Evolutionary conservation across 92 coral and sea anemone genomes (phyloP).

Genomic region (Siderastrea radians): DNA sequence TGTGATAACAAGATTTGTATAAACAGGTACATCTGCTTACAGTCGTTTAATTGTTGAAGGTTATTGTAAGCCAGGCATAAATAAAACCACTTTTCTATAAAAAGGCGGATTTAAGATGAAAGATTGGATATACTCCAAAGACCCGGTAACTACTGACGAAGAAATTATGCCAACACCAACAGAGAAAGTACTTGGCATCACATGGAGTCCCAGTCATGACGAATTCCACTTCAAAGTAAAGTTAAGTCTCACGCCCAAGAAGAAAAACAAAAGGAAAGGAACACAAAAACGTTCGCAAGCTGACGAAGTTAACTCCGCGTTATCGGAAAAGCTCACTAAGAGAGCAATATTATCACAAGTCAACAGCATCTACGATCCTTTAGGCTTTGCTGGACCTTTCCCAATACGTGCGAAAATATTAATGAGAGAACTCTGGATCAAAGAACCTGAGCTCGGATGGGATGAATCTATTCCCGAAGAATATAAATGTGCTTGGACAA

Average conservation of each 20-base stretch:
- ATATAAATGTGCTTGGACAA: constrained; percentile 30
- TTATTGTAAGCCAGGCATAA: too few species aligned
- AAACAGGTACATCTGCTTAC: too few species aligned
- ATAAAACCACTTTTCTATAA: too few species aligned
- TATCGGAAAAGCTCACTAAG: too few species aligned
- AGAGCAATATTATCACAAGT: too few species aligned
- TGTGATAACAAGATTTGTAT: too few species aligned
- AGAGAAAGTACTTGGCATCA: background rate
- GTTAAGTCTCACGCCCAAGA: constrained; percentile 18
- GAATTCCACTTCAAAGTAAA: constrained; percentile 1
- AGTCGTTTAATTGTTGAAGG: too few species aligned
- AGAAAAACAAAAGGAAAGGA: too few species aligned
- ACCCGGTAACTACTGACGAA: background rate
- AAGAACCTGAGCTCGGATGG: constrained; percentile 39
- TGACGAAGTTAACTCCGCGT: too few species aligned
- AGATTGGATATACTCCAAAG: background rate
- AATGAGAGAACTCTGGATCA: constrained; percentile 62
- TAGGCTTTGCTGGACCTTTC: constrained; percentile 63
- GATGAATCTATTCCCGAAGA: constrained; percentile 63
- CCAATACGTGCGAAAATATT: constrained; percentile 67
- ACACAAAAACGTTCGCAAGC: too few species aligned
- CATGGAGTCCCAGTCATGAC: background rate
- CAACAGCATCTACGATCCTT: background rate
- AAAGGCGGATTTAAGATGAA: background rate
- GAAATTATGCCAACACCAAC: background rate